These are phyloP conservation scores for Gymnocephalus cernua DNA, from an alignment of 2,113 vertebrate genomes.

Conservation along the genomic window DNA sequence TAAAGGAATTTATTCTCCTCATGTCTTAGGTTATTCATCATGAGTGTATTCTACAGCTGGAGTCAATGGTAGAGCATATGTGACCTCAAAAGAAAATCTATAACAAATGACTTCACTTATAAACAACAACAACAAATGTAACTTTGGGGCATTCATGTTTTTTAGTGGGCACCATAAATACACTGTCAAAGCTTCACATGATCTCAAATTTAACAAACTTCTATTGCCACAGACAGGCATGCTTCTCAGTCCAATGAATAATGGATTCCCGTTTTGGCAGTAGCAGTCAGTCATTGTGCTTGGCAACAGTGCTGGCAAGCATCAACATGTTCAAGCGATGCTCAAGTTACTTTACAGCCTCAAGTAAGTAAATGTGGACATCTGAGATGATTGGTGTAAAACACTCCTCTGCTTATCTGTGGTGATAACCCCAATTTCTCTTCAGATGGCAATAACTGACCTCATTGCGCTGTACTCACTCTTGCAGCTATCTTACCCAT, in stretches of 20 bases:
- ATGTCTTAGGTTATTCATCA: conserved; percentile 39
- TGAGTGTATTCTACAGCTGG: background rate
- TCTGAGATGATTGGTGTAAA: conserved; percentile 39
- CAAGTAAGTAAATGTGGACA: conserved; percentile 40
- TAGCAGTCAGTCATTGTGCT: conserved; percentile 41
- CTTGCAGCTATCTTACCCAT: background rate
- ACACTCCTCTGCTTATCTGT: conserved; percentile 24
- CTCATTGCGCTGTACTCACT: background rate
- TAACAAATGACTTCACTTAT: background rate
- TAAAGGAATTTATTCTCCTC: conserved; percentile 28
- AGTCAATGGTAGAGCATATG: conserved; percentile 2
- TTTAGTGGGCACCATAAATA: conserved; percentile 3
- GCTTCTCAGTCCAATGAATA: conserved; percentile 46
- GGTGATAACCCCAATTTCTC: background rate
- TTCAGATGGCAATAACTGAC: conserved; percentile 11
- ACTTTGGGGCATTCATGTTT: conserved; percentile 14
- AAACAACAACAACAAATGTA: too few relatives aligned
- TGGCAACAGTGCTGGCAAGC: conserved; percentile 32
- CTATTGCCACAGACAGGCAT: conserved; percentile 8
- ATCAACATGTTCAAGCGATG: conserved; percentile 15
- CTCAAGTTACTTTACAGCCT: conserved; percentile 54
- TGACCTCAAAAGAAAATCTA: background rate
- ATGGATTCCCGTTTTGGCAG: conserved; percentile 54
- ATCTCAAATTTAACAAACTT: conserved; percentile 29
- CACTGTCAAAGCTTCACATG: conserved; percentile 2